Conservation (phyloP, 2,888 invertebrate species). For the Octodonta nipae region DNA sequence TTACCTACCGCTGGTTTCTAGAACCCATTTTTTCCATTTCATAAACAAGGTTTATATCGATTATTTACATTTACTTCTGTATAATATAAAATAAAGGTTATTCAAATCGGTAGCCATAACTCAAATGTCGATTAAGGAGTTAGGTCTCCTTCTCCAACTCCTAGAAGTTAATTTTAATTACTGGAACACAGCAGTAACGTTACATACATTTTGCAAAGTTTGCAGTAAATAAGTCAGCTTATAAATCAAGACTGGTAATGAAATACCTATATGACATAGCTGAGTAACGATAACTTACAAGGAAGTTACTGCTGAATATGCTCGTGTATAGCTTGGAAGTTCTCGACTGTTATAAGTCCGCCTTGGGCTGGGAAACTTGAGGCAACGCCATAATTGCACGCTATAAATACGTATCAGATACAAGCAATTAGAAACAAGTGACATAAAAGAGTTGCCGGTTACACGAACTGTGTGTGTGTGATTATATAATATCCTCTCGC, state of each 20-base stretch:
- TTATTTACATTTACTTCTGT: too few relatives aligned
- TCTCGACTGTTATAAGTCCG: slow-evolving; percentile 21
- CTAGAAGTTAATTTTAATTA: slow-evolving; percentile 24
- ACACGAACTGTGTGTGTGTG: slow-evolving; percentile 4
- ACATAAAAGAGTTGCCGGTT: slow-evolving; percentile 8
- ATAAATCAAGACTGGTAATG: slow-evolving; percentile 35
- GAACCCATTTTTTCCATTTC: too few relatives aligned
- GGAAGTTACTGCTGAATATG: slow-evolving; percentile 30
- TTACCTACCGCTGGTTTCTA: too few relatives aligned
- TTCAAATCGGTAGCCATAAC: too few relatives aligned
- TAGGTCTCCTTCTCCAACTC: too few relatives aligned
- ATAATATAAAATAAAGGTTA: too few relatives aligned
- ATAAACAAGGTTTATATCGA: too few relatives aligned
- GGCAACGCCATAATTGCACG: slow-evolving; percentile 33
- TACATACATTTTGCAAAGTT: slow-evolving; percentile 24
- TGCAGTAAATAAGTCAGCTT: slow-evolving; percentile 27
- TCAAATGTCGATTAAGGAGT: too few relatives aligned
- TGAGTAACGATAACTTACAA: slow-evolving; percentile 26
- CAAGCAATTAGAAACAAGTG: slow-evolving; percentile 31
- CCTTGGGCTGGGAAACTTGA: slow-evolving; percentile 27
- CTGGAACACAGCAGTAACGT: slow-evolving; percentile 10
- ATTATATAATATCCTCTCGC: too few relatives aligned
- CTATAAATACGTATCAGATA: slow-evolving; percentile 37
- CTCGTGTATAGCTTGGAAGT: slow-evolving; percentile 22
- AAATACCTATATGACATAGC: slow-evolving; percentile 35